Conservation (phyloP, 2,113 vertebrate species). For the Solea solea region DNA sequence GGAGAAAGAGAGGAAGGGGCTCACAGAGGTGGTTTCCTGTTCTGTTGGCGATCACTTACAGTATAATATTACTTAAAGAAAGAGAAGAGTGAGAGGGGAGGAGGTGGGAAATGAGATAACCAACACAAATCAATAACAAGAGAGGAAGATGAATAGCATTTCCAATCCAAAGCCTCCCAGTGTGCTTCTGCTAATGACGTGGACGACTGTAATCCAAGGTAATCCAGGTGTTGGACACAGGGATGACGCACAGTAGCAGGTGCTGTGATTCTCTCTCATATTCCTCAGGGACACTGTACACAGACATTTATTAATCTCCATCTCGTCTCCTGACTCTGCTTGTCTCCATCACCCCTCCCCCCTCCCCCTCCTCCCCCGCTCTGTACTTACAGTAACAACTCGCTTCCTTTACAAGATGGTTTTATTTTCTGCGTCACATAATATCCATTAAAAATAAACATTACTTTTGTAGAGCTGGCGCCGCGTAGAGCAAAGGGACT, state of each 20-base stretch:
- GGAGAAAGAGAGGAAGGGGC: constrained; percentile 7
- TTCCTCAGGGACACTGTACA: constrained; percentile 62
- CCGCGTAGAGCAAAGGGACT: too few species aligned
- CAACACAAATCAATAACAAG: constrained; percentile 64
- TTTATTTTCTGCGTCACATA: neutral
- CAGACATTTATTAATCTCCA: constrained; percentile 59
- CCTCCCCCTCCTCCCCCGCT: constrained; percentile 58
- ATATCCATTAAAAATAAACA: neutral
- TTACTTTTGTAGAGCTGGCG: neutral
- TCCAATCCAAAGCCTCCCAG: constrained; percentile 56
- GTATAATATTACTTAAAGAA: constrained; percentile 23
- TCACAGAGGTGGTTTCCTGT: constrained; percentile 31
- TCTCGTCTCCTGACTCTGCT: constrained; percentile 7
- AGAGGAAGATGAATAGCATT: constrained; percentile 69
- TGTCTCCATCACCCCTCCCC: constrained; percentile 38
- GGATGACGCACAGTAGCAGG: constrained; percentile 51
- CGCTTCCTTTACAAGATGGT: neutral
- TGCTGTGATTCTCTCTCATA: constrained; percentile 33
- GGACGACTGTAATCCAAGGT: constrained; percentile 45
- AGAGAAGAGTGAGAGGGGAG: constrained; percentile 2
- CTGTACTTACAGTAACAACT: neutral
- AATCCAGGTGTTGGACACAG: constrained; percentile 66
- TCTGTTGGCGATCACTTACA: constrained; percentile 26
- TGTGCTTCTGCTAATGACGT: constrained; percentile 57
- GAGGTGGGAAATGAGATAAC: neutral